A percentile compares a stretch with the other conserved stretches of the same genome.
These are phyloP conservation scores for Prionailurus bengalensis DNA, from an alignment of 2,113 vertebrate genomes.

Conservation along the genomic window DNA sequence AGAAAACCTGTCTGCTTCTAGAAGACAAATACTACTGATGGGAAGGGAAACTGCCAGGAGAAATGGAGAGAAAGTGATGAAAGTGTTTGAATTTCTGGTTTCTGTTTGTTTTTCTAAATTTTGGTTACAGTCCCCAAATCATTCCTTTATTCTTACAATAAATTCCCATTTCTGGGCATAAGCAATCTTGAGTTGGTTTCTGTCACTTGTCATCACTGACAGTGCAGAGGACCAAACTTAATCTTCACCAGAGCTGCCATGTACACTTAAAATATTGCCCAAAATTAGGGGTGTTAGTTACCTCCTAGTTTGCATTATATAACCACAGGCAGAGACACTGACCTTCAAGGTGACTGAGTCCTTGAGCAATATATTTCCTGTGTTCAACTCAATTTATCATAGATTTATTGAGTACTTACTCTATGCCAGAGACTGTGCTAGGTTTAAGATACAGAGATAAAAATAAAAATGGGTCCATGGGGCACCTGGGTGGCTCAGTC, in stretches of 20 bases:
- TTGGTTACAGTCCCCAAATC: neutral
- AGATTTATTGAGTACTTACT: neutral
- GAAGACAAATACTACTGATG: neutral
- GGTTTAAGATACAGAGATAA: neutral
- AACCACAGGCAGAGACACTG: neutral
- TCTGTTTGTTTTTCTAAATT: neutral
- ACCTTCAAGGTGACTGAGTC: neutral
- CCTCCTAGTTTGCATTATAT: neutral
- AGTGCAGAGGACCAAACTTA: neutral
- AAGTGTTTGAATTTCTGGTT: conserved; percentile 20
- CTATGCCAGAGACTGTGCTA: neutral
- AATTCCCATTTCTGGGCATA: neutral
- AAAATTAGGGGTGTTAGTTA: neutral
- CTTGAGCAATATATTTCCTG: neutral
- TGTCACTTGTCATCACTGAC: neutral
- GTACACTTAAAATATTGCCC: neutral
- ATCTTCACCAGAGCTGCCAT: neutral
- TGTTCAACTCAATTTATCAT: neutral
- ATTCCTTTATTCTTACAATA: conserved; percentile 13
- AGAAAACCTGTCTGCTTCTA: neutral
- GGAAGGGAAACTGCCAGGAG: neutral
- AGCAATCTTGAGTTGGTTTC: neutral
- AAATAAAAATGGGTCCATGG: neutral
- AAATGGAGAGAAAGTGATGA: neutral
- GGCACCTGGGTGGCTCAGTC: too few species aligned